Base-by-base conservation (phyloP, 2,888 invertebrate genomes). In the Pyrocoelia pectoralis region DNA sequence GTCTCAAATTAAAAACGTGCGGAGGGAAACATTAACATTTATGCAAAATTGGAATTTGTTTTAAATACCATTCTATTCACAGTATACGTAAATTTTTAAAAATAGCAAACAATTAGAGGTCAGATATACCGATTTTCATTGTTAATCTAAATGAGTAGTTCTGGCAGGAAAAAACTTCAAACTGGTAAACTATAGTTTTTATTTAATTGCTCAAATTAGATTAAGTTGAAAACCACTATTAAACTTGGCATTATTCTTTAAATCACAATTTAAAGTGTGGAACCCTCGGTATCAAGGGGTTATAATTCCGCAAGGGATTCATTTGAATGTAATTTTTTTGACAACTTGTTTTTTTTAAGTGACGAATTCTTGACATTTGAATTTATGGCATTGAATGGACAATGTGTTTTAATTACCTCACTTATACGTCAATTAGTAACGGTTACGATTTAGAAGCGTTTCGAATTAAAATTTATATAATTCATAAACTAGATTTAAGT, bases 401-500 rank as follows among this genome's bases (percentile, higher is more conserved):
- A 65, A 65, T 65, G 28, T 19, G 12, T 55, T 65, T 65, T 65
- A 65, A 65, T 65, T 65, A 57, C 61, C 54, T 18, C 54, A 43
- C 40, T 58, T 65, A 57, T 53, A 54, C 13, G 8, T 57, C 57
- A 19, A 65, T 63, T 63, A 59, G 63, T 55, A 55, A 63, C 58
- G 58, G 63, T 58, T 56, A 50, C 17, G 14, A 49, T 52, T 40
- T 18, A 12, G 40, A 56, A 33, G 41, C 29, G 18, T 56, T 49
- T 33, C 28, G 41, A 43, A 51, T 52, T 51, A 46, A 43, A 58
- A 58, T 63, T 63, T 63, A 63, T 60, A 48, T 56, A 29, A 46
- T 56, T 51, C 77, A 76, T 78, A 78, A 79, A 79, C 68, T 70
- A 71, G 70, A 56, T 56, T 68, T 72, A 74, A 74, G 63, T 68